A percentile compares a stretch with the other conserved stretches of the same genome.
phyloP scores from a whole-genome alignment of 2,113 vertebrate species.

The Gila orcuttii region DNA sequence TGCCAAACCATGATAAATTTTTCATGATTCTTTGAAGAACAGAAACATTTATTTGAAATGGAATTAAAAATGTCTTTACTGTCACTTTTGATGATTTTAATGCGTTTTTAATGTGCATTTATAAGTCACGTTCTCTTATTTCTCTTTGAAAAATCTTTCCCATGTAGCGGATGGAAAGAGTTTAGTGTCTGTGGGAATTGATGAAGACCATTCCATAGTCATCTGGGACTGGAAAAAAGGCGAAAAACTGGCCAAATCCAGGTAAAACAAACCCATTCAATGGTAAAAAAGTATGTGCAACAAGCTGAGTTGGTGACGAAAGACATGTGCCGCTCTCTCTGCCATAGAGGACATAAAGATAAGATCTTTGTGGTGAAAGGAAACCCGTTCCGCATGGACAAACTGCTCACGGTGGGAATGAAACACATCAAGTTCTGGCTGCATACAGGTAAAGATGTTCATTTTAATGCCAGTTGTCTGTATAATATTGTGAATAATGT shows the following conservation, averaged over 20 bases:
- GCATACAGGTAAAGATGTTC: constrained; percentile 82
- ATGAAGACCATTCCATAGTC: constrained; percentile 91
- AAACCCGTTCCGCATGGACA: constrained; percentile 92
- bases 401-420: constrained; percentile 90
- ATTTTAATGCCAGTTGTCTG: background rate
- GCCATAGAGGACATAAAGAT: constrained; percentile 91
- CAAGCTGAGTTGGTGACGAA: background rate
- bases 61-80: too few species aligned
- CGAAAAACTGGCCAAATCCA: constrained; percentile 90
- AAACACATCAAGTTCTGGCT: constrained; percentile 99
- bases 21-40: too few species aligned
- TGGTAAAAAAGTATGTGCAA: background rate
- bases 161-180: constrained; percentile 90
- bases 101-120: too few species aligned
- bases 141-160: background rate
- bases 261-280: constrained; percentile 69
- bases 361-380: constrained; percentile 96
- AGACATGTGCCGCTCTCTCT: constrained; percentile 36
- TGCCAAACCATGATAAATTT: too few species aligned
- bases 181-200: constrained; percentile 90
- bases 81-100: too few species aligned
- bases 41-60: too few species aligned
- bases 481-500: background rate
- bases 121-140: background rate
- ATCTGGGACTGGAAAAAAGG: constrained; percentile 99